These are phyloP conservation scores for Drosophila micromelanica DNA, from an alignment of 1,140 invertebrate genomes.

Conservation along the genomic window DNA sequence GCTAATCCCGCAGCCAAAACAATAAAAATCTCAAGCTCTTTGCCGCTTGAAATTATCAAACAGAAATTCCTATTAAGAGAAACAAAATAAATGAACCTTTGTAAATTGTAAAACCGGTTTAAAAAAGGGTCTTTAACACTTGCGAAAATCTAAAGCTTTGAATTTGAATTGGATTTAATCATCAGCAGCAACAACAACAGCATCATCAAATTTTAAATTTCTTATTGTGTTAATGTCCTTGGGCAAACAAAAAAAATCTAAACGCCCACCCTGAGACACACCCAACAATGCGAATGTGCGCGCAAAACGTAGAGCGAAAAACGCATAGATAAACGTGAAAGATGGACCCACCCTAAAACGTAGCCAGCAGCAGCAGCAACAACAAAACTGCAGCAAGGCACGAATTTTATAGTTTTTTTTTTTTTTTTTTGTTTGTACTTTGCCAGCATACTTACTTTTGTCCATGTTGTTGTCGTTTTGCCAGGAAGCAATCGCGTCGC, in stretches of 20 bases:
- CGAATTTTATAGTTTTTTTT: slow-evolving; percentile 44
- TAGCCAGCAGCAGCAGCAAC: slow-evolving; percentile 5
- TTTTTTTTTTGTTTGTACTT: slow-evolving; percentile 8
- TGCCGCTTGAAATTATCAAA: slow-evolving; percentile 68
- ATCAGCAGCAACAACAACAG: slow-evolving; percentile 11
- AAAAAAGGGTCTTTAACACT: slow-evolving; percentile 32
- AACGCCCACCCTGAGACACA: slow-evolving; percentile 47
- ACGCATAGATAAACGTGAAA: slow-evolving; percentile 34
- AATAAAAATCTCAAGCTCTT: slow-evolving; percentile 10
- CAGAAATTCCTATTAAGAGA: slow-evolving; percentile 45
- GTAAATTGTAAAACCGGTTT: slow-evolving; percentile 42
- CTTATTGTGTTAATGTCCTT: slow-evolving; percentile 39
- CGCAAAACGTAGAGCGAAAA: slow-evolving; percentile 55
- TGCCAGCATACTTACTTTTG: slow-evolving; percentile 53
- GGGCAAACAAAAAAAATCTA: slow-evolving; percentile 21
- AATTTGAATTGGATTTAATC: slow-evolving; percentile 1
- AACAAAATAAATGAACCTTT: not conserved
- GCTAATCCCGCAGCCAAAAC: slow-evolving; percentile 14
- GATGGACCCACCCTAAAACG: slow-evolving; percentile 70
- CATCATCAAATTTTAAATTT: not conserved
- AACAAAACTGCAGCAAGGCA: slow-evolving; percentile 46
- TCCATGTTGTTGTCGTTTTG: slow-evolving; percentile 52
- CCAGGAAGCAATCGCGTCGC: slow-evolving; percentile 58
- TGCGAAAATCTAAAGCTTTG: slow-evolving; percentile 28
- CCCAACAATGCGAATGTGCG: slow-evolving; percentile 63